Evolutionary conservation across 2,113 vertebrate species (phyloP).

Genomic region (Hymenochirus boettgeri): DNA sequence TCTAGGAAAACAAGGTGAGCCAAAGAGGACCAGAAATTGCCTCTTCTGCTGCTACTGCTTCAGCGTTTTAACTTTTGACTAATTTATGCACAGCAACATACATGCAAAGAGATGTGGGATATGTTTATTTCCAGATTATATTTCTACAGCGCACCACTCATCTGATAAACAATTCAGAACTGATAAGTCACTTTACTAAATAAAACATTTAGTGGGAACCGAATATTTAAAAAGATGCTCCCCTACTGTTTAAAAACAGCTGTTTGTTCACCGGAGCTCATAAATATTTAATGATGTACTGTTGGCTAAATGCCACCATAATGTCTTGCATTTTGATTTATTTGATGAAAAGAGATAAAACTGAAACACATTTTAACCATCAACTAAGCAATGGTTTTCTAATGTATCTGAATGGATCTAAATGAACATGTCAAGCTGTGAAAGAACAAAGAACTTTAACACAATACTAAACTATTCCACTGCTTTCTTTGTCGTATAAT

Average conservation of each 20-base stretch:
- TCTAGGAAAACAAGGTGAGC: too few relatives aligned
- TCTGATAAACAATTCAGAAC: too few relatives aligned
- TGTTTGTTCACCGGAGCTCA: constrained; percentile 51
- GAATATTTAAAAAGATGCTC: constrained; percentile 60
- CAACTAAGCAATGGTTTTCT: constrained; percentile 29
- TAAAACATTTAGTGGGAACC: constrained; percentile 59
- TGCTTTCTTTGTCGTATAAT: background rate
- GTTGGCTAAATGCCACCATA: constrained; percentile 64
- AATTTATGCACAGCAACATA: too few relatives aligned
- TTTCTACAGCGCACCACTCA: too few relatives aligned
- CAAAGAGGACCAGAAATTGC: too few relatives aligned
- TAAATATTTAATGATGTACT: constrained; percentile 69
- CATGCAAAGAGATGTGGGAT: too few relatives aligned
- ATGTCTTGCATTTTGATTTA: constrained; percentile 57
- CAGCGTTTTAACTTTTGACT: too few relatives aligned
- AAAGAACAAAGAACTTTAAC: background rate
- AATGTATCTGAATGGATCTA: background rate
- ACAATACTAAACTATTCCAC: background rate
- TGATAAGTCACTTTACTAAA: constrained; percentile 12
- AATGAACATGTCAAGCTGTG: background rate
- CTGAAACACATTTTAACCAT: constrained; percentile 44
- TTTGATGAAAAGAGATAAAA: constrained; percentile 42
- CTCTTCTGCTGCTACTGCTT: too few relatives aligned
- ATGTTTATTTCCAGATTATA: too few relatives aligned
- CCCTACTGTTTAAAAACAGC: constrained; percentile 63